Percentiles rank a stretch among this genome's conserved stretches.
Evolutionary conservation across 2,888 invertebrate genomes (phyloP).

Genomic region (Aphelenchoides bicaudatus): DNA sequence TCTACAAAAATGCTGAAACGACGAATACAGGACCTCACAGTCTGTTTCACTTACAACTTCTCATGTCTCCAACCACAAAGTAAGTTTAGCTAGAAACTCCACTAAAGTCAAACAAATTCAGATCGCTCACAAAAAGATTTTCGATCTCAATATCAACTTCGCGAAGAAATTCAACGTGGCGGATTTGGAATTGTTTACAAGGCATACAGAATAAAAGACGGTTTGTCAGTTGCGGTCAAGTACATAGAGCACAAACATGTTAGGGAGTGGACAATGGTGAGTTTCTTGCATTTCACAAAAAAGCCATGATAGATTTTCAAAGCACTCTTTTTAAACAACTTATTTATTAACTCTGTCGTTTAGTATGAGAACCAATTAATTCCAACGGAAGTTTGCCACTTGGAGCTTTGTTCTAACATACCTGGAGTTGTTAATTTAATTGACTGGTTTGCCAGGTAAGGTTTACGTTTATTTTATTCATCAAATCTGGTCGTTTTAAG

Average conservation of each 20-base stretch:
- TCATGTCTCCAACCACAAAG: slow-evolving; percentile 53
- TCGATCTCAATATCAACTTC: slow-evolving; percentile 42
- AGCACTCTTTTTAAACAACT: slow-evolving; percentile 15
- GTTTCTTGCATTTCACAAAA: background rate
- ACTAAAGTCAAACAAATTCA: slow-evolving; percentile 20
- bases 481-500: slow-evolving; percentile 32
- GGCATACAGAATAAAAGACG: slow-evolving; percentile 38
- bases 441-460: slow-evolving; percentile 56
- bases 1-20: slow-evolving; percentile 49
- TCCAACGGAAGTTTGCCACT: slow-evolving; percentile 54
- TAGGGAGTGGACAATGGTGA: slow-evolving; percentile 39
- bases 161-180: slow-evolving; percentile 54
- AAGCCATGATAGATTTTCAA: slow-evolving; percentile 18
- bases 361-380: slow-evolving; percentile 50
- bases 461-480: slow-evolving; percentile 1
- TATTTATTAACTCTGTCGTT: too few species aligned
- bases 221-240: slow-evolving; percentile 40
- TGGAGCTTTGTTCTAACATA: slow-evolving; percentile 50
- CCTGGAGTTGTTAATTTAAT: slow-evolving; percentile 49
- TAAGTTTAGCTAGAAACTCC: slow-evolving; percentile 21
- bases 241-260: slow-evolving; percentile 40
- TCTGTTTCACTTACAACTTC: slow-evolving; percentile 54
- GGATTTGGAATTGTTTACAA: slow-evolving; percentile 56
- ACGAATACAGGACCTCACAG: slow-evolving; percentile 52
- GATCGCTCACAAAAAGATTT: slow-evolving; percentile 41